Conservation (phyloP, 53 echinoderm and acorn worm genomes). For the Pentamera pediparva region DNA sequence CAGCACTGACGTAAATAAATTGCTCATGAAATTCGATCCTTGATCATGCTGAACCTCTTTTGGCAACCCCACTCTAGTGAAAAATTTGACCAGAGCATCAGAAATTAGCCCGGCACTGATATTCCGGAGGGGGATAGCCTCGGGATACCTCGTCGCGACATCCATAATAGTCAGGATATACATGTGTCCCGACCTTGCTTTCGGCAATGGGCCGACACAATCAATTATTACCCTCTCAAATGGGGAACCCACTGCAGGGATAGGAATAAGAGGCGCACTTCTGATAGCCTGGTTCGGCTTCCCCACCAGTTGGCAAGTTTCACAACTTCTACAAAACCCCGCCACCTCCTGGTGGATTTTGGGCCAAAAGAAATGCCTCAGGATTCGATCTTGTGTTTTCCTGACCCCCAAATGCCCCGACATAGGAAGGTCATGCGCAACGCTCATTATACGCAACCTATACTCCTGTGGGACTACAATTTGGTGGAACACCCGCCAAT, state of each 20-base stretch:
- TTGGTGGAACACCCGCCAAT: slow-evolving; percentile 41
- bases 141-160: slow-evolving; percentile 5
- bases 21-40: slow-evolving; percentile 51
- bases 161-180: neutral
- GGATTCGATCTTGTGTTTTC: slow-evolving; percentile 47
- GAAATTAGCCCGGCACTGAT: neutral
- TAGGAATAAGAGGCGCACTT: slow-evolving; percentile 42
- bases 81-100: neutral
- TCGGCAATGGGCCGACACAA: slow-evolving; percentile 67
- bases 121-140: neutral
- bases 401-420: slow-evolving; percentile 55
- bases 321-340: slow-evolving; percentile 51
- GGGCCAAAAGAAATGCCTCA: slow-evolving; percentile 67
- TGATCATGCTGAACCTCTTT: slow-evolving; percentile 54
- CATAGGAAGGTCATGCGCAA: slow-evolving; percentile 57
- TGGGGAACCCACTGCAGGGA: slow-evolving; percentile 58
- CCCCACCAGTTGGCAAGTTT: slow-evolving; percentile 49
- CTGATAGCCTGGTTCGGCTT: slow-evolving; percentile 34
- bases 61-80: slow-evolving; percentile 37
- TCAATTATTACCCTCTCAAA: slow-evolving; percentile 57
- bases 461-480: slow-evolving; percentile 38
- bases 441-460: slow-evolving; percentile 24
- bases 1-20: slow-evolving; percentile 40
- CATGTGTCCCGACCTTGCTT: slow-evolving; percentile 32
- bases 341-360: slow-evolving; percentile 33